These are phyloP conservation scores for Scaptomyza parva DNA, from an alignment of 2,888 invertebrate species.

Conservation along the genomic window DNA sequence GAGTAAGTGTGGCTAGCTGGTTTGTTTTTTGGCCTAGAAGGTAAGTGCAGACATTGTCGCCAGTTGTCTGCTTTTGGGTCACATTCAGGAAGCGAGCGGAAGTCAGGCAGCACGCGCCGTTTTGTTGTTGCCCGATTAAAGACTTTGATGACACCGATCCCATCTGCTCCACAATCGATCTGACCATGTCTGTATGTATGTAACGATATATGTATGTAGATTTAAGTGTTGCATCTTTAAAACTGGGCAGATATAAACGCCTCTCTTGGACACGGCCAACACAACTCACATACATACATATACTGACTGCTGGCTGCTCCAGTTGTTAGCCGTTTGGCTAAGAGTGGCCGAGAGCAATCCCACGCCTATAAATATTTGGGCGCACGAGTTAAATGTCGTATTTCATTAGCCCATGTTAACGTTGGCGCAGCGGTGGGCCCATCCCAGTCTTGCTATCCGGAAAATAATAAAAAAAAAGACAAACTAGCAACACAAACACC, in stretches of 20 bases:
- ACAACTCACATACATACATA: no score
- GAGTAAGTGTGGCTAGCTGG: conserved; percentile 18
- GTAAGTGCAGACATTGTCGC: conserved; percentile 39
- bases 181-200: conserved; percentile 17
- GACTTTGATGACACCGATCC: conserved; percentile 41
- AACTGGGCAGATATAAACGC: conserved; percentile 42
- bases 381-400: conserved; percentile 78
- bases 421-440: conserved; percentile 63
- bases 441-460: conserved; percentile 25
- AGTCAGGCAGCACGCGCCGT: conserved; percentile 69
- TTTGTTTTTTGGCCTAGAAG: conserved; percentile 9
- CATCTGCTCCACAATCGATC: conserved; percentile 27
- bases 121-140: conserved; percentile 11
- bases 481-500: no score
- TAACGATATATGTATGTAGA: conserved; percentile 5
- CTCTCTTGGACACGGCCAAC: conserved; percentile 14
- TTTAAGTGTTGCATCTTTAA: conserved; percentile 32
- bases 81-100: conserved; percentile 54
- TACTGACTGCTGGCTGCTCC: conserved; percentile 30
- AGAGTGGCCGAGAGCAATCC: conserved; percentile 72
- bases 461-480: no score
- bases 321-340: conserved; percentile 32
- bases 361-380: conserved; percentile 72
- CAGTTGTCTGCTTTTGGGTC: conserved; percentile 41
- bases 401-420: conserved; percentile 75